phyloP scores from a whole-genome alignment of 2,113 vertebrate species.

The Paramisgurnus dabryanus region DNA sequence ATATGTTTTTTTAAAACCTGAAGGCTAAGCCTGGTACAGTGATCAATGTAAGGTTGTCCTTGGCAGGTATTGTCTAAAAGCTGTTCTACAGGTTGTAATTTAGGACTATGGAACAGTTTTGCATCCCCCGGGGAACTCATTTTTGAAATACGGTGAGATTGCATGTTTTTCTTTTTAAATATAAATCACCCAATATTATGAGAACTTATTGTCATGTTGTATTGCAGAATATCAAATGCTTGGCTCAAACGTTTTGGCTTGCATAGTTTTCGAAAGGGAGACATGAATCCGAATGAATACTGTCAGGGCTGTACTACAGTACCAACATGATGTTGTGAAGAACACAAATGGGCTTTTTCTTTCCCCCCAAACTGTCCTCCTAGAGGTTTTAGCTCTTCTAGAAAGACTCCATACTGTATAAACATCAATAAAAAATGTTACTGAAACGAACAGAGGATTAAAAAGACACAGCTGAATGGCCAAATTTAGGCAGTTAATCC shows the following conservation, averaged over 20 bases:
- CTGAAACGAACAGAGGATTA: not conserved
- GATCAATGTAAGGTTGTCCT: slow-evolving; percentile 71
- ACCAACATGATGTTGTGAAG: no score
- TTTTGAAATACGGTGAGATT: slow-evolving; percentile 54
- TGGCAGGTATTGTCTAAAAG: slow-evolving; percentile 71
- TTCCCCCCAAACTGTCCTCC: no score
- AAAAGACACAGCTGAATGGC: not conserved
- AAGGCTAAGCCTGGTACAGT: slow-evolving; percentile 67
- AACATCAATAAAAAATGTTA: not conserved
- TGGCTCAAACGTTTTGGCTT: slow-evolving; percentile 47
- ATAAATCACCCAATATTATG: slow-evolving; percentile 69
- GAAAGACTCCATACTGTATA: no score
- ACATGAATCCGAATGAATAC: slow-evolving; percentile 27
- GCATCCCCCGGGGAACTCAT: slow-evolving; percentile 59
- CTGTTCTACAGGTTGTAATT: slow-evolving; percentile 77
- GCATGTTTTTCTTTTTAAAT: slow-evolving; percentile 46
- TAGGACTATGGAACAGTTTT: slow-evolving; percentile 69
- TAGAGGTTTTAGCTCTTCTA: no score
- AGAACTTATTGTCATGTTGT: slow-evolving; percentile 57
- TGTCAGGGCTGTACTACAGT: not conserved
- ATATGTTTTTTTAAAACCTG: slow-evolving; percentile 41
- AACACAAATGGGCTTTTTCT: no score
- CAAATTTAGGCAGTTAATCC: no score
- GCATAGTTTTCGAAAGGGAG: slow-evolving; percentile 32
- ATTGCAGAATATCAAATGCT: slow-evolving; percentile 61